Percentiles rank a stretch among this genome's conserved stretches.
phyloP scores from a whole-genome alignment of 2,888 invertebrate genomes.

The Agrochola litura region DNA sequence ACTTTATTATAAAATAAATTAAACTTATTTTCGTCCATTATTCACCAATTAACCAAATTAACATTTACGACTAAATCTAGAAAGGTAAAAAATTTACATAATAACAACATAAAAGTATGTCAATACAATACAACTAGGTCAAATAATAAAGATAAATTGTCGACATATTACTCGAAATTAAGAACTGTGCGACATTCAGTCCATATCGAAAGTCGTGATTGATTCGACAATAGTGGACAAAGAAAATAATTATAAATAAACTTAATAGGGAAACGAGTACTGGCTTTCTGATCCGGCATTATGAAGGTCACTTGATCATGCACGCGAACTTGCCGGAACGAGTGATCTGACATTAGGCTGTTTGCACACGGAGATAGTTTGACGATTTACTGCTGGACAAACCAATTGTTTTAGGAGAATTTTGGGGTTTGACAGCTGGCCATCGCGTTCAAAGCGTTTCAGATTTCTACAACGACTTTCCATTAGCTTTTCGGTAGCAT shows the following conservation, averaged over 20 bases:
- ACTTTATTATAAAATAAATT: not conserved
- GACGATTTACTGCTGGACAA: not conserved
- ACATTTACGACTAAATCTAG: constrained; percentile 2
- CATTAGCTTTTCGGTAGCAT: not conserved
- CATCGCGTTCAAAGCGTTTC: not conserved
- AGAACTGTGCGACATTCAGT: constrained; percentile 33
- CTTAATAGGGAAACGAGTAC: constrained; percentile 72
- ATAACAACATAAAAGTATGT: constrained; percentile 29
- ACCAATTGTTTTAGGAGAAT: not conserved
- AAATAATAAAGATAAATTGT: constrained; percentile 21
- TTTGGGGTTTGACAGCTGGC: too few relatives aligned
- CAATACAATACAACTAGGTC: constrained; percentile 46
- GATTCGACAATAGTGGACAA: constrained; percentile 65
- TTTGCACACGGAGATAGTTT: constrained; percentile 19
- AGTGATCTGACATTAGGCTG: constrained; percentile 47
- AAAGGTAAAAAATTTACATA: constrained; percentile 29
- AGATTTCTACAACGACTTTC: too few relatives aligned
- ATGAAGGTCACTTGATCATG: constrained; percentile 65
- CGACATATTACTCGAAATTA: constrained; percentile 32
- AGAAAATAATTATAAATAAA: constrained; percentile 75
- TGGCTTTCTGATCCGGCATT: constrained; percentile 72
- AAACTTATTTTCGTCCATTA: not conserved
- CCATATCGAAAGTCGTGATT: constrained; percentile 69
- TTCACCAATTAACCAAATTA: constrained; percentile 8
- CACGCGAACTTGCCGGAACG: constrained; percentile 58